Evolutionary conservation across 1,140 invertebrate species (phyloP).

Genomic region (Anastatus disparis): DNA sequence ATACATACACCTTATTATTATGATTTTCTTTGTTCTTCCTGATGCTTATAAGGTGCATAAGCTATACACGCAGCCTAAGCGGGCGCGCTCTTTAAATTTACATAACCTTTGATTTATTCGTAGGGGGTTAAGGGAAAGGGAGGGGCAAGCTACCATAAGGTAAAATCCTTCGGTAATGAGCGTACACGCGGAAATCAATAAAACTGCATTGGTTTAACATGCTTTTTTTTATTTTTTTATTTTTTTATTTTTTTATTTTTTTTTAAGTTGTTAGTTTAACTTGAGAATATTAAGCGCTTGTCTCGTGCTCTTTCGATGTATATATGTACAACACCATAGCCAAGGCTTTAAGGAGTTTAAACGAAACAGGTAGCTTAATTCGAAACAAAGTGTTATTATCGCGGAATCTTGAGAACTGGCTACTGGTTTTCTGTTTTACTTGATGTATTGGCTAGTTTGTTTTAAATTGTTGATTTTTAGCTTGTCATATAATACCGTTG

Average conservation of each 20-base stretch:
- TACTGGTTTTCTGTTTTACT: too few relatives aligned
- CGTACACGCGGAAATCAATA: slow-evolving; percentile 14
- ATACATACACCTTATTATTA: slow-evolving; percentile 21
- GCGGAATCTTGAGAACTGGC: slow-evolving; percentile 17
- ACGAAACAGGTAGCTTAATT: slow-evolving; percentile 8
- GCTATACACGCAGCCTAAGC: background rate
- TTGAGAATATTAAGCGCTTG: background rate
- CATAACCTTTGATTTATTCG: slow-evolving; percentile 28
- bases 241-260: too few relatives aligned
- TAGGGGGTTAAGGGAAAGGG: too few relatives aligned
- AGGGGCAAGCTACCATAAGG: slow-evolving; percentile 12
- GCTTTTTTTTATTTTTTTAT: too few relatives aligned
- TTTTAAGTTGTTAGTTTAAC: slow-evolving; percentile 21
- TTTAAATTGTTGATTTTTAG: slow-evolving; percentile 21
- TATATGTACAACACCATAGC: too few relatives aligned
- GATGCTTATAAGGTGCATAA: background rate
- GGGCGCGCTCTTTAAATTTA: slow-evolving; percentile 15
- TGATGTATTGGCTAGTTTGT: too few relatives aligned
- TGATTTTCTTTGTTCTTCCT: slow-evolving; percentile 32
- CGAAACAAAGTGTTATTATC: slow-evolving; percentile 13
- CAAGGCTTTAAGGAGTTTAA: too few relatives aligned
- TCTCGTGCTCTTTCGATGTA: background rate
- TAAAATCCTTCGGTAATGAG: background rate
- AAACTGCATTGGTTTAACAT: background rate
- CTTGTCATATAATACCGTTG: background rate